Base-by-base conservation (phyloP, 1,140 invertebrate species). In the Laodelphax striatellus region DNA sequence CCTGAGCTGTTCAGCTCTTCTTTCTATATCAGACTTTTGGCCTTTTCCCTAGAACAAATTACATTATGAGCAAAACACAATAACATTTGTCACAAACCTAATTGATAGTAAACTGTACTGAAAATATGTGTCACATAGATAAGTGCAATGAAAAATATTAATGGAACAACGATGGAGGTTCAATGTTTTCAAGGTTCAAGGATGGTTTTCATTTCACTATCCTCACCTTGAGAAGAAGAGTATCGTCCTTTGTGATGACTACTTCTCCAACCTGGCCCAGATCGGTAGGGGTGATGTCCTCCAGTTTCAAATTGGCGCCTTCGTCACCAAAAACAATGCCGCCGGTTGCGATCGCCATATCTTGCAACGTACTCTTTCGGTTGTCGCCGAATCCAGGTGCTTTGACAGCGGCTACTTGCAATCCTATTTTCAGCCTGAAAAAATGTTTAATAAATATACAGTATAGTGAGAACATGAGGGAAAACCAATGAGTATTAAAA, bases 371-470 rank as follows among this genome's bases (percentile, higher is more conserved):
- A 21, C 92, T 87, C 76, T 99, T 99, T 31, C 97, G 84, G 70
- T 99, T 99, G 71, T 99, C 97, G 60, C 97, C 97, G 73, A 99
- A 99, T 9, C 97, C 97, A 60, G 97, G 97, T 2, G 97, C 97
- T 74, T 99, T 99, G 0, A 99, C 96, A 54, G 97, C 97, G 58
- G 90, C 94, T 9, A 99, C 94, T 78, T 95, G 92, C 6, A 99
- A 82, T 9, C 94, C 95, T 70, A 98, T 97, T 73, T 99, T 98
- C 43, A 99, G 76, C 71, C 86, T 83, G 60, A 4, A 38, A 31
- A n/a, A 4, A 31, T 31, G 28, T 31, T 31, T n/a, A n/a, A n/a
- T n/a, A n/a, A n/a, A 31, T 9, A 31, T 31, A 31, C 28, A 9
- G 28, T 31, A 31, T 31, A 5, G 28, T 31, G n/a, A n/a, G n/a